Evolutionary conservation across 1,140 invertebrate species (phyloP), one percentile per base, ranked within the genome.

Genomic region (Heliconius nattereri): DNA sequence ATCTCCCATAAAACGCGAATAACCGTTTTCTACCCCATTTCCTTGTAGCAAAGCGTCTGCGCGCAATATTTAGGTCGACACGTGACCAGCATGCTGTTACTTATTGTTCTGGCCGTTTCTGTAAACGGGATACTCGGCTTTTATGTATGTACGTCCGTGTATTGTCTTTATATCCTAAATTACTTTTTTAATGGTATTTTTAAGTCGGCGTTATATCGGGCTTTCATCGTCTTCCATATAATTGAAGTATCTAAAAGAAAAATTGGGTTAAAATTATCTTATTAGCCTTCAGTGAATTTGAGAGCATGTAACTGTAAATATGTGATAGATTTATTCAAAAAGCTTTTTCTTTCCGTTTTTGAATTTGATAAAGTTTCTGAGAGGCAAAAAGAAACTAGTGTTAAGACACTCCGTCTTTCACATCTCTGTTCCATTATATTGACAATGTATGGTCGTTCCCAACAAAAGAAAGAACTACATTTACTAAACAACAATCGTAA

Each of bases 11-110:
- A 66, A 76, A 76, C 60, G 57, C 54, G 57, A 26, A 76, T 76
- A 76, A 76, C 45, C 74, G 74, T 76, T 76, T 76, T 76, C 74
- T 76, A 40, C 57, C 73, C 73, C 74, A 76, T 76, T 76, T 76
- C 60, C 35, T 37, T 60, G 9, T 76, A 11, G 13, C 52, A 78
- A 45, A 73, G 84, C 84, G 85, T 71, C 83, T 86, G 85, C 85
- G 85, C 81, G 78, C 73, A 71, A 81, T 84, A 87, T 87, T 86
- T 86, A 81, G 86, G 87, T 85, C 85, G 82, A 81, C 72, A 81
- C 87, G 87, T 89, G 86, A 85, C 76, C 40, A 49, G 79, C 83
- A 81, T 86, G 35, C 60, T 79, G 7, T 75, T 72, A 49, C 73
- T 75, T 76, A 76, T 76, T 76, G 40, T 49, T 49, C 37, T 23